Evolutionary conservation across 2,797 vertebrate genomes (phyloP), one percentile per base, ranked within the genome.

Genomic region (Enteromius thamalakanensis): DNA sequence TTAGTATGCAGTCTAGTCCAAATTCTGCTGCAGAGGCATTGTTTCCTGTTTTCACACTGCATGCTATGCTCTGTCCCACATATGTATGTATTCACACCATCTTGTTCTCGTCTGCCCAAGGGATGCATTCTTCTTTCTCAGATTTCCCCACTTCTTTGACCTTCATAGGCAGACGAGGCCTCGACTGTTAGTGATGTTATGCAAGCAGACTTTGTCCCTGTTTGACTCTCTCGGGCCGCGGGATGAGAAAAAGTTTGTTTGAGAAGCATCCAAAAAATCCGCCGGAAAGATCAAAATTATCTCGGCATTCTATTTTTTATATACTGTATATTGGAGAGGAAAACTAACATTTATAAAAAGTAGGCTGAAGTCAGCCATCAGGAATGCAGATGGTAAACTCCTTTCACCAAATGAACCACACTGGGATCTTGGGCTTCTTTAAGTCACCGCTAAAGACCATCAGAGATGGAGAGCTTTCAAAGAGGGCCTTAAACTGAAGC

Each of bases 401-500:
- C 60, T 62, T 34, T 67, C 17, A 72, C 75, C 49, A 32, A 76
- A 77, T 26, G 12, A 76, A 32, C 74, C 74, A 55, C 19, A 74
- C 47, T 6, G 42, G 12, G 49, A 53, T 75, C 72, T 55, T 75
- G 17, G 29, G 29, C 19, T 75, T 75, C 17, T 29, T 53, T 32
- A 40, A 76, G 21, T 76, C 32, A 23, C 53, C 32, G 11, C 37
- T 72, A 81, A 72, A 58, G 68, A 60, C 69, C n/a, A 37, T 51
- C 70, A 62, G 70, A 60, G 15, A 77, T 76, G 29, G 15, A 49
- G 37, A 55, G 17, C 64, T 86, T 55, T 76, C 32, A 69, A 64
- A 74, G 60, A 72, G 37, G 42, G 34, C 68, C 67, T 42, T 78
- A 64, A 53, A 85, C 87, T 87, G 80, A 0, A 21, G 62, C 69